Conservation (phyloP, 2,888 invertebrate genomes). For the Folsomia candida region DNA sequence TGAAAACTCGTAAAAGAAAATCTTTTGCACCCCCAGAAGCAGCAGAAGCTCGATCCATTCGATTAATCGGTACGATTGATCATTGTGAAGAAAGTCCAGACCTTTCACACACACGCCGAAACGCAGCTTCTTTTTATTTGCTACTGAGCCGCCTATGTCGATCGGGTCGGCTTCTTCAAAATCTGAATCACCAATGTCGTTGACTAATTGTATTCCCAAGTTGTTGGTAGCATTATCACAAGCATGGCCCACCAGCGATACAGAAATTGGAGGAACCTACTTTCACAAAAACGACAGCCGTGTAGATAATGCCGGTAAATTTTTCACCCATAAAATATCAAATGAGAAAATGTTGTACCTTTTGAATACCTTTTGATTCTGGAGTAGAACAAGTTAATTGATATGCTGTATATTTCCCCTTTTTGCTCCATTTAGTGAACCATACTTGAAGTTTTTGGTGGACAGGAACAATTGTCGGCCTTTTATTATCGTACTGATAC, state of each 20-base stretch:
- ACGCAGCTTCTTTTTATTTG: background rate
- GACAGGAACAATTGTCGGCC: background rate
- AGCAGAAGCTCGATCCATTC: slow-evolving; percentile 91
- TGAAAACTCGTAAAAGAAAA: slow-evolving; percentile 80
- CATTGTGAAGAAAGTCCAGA: slow-evolving; percentile 86
- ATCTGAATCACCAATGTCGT: slow-evolving; percentile 63
- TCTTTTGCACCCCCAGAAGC: slow-evolving; percentile 83
- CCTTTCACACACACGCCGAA: slow-evolving; percentile 81
- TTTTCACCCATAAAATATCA: too few species aligned
- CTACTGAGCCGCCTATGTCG: too few species aligned
- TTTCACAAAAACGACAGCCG: too few species aligned
- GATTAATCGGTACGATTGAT: slow-evolving; percentile 80
- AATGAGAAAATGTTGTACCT: too few species aligned
- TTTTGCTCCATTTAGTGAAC: background rate
- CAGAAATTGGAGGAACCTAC: slow-evolving; percentile 57
- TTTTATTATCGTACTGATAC: background rate
- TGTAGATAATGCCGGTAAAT: too few species aligned
- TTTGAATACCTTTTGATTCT: too few species aligned
- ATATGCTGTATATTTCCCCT: background rate
- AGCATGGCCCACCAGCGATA: slow-evolving; percentile 78
- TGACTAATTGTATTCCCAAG: slow-evolving; percentile 75
- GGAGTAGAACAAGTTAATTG: background rate
- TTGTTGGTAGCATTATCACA: slow-evolving; percentile 85
- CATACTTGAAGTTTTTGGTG: background rate
- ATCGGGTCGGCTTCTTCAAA: background rate